A percentile compares a stretch with the other conserved stretches of the same genome.
Conservation (phyloP, 35 echinoderm and acorn worm genomes). For the Ophioderma brevispina region DNA sequence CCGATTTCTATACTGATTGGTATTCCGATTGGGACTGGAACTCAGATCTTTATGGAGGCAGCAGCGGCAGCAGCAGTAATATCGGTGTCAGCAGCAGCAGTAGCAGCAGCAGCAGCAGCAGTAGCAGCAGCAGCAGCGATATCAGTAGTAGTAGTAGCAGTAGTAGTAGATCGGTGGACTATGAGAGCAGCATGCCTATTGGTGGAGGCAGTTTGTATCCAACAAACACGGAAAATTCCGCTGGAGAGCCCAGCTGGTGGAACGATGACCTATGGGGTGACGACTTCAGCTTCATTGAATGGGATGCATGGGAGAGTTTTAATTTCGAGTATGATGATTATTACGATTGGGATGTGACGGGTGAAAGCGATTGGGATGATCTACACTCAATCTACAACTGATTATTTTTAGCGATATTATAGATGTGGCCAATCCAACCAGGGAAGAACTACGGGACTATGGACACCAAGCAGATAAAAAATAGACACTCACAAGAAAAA, state of each 20-base stretch:
- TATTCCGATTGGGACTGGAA: neutral
- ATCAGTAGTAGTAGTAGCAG: neutral
- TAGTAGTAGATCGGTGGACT: neutral
- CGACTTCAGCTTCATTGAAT: neutral
- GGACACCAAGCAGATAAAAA: slow-evolving; percentile 66
- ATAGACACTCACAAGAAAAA: too few species aligned
- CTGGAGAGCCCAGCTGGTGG: neutral
- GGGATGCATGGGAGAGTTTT: neutral
- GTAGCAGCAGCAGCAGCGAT: neutral
- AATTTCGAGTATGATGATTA: slow-evolving; percentile 74
- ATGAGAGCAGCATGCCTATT: neutral
- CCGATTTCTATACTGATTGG: slow-evolving; percentile 46
- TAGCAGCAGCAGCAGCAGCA: neutral
- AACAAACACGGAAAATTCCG: neutral
- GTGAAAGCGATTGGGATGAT: slow-evolving; percentile 91
- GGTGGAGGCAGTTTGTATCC: too few species aligned
- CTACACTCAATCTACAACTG: slow-evolving; percentile 34
- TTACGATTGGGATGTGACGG: slow-evolving; percentile 63
- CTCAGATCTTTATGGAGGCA: neutral
- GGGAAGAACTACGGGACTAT: slow-evolving; percentile 33
- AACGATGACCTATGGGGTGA: slow-evolving; percentile 33
- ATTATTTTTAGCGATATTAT: slow-evolving; percentile 61
- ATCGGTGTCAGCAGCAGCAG: neutral
- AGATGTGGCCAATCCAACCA: slow-evolving; percentile 48
- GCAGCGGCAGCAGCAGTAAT: neutral